These are phyloP conservation scores for Phyllotreta striolata DNA, from an alignment of 2,888 invertebrate genomes.

Conservation along the genomic window DNA sequence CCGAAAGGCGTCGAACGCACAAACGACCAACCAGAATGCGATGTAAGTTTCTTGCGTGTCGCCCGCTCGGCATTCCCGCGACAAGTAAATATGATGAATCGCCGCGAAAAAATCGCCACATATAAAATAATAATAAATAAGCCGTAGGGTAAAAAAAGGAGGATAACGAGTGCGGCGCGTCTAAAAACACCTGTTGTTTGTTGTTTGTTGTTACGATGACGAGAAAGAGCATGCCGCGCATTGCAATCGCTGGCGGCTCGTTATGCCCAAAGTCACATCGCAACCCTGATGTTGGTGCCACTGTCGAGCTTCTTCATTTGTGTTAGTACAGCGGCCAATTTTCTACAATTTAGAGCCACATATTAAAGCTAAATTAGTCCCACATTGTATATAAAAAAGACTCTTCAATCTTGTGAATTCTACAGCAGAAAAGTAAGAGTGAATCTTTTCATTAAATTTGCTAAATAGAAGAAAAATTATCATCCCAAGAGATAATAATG, in stretches of 20 bases:
- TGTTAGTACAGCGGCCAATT: conserved; percentile 21
- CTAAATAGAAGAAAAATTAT: too few relatives aligned
- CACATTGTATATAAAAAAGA: too few relatives aligned
- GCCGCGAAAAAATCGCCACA: conserved; percentile 50
- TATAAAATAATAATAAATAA: conserved; percentile 54
- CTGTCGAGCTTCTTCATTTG: conserved; percentile 29
- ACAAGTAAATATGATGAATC: conserved; percentile 45
- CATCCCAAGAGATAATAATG: too few relatives aligned
- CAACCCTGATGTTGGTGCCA: conserved; percentile 43
- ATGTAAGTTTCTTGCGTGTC: conserved; percentile 20
- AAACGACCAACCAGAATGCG: conserved; percentile 22
- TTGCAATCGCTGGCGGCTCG: conserved; percentile 53
- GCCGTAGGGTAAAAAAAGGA: conserved; percentile 47
- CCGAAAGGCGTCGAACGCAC: conserved; percentile 18
- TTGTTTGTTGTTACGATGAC: conserved; percentile 47
- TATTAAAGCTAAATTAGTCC: too few relatives aligned
- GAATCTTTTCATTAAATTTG: too few relatives aligned
- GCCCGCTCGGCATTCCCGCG: conserved; percentile 21
- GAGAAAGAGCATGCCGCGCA: conserved; percentile 50
- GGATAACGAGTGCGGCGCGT: conserved; percentile 51
- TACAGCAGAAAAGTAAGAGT: too few relatives aligned
- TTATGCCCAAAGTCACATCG: conserved; percentile 51
- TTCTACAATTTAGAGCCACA: too few relatives aligned
- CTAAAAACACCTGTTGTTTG: conserved; percentile 55
- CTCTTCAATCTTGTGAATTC: too few relatives aligned